phyloP scores from a whole-genome alignment of 2,888 invertebrate genomes.

The Agrilus cyanescens region DNA sequence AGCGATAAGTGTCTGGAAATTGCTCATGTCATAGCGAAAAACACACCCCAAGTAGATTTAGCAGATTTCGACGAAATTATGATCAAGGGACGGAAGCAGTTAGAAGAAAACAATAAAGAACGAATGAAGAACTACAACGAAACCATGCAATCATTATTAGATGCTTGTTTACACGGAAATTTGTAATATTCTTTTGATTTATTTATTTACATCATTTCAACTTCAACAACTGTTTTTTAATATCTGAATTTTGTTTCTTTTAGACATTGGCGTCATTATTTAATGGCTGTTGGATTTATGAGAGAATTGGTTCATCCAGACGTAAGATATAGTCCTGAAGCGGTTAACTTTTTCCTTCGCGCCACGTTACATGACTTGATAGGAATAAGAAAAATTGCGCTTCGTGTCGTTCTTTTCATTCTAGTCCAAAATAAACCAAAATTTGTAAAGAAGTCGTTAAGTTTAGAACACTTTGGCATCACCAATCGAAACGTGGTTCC shows the following conservation, averaged over 20 bases:
- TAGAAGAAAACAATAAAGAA: conserved; percentile 34
- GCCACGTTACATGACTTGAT: conserved; percentile 67
- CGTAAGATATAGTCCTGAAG: conserved; percentile 47
- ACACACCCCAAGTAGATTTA: conserved; percentile 31
- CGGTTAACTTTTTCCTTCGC: conserved; percentile 52
- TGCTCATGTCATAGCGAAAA: conserved; percentile 38
- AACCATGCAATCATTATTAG: conserved; percentile 39
- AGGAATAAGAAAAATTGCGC: conserved; percentile 61
- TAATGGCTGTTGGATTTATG: conserved; percentile 63
- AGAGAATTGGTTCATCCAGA: conserved; percentile 60
- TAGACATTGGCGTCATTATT: conserved; percentile 74
- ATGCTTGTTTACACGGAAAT: conserved; percentile 43
- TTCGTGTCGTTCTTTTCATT: conserved; percentile 48
- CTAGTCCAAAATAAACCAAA: conserved; percentile 61
- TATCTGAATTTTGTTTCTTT: conserved; percentile 14
- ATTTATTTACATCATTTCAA: not conserved
- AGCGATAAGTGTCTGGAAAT: conserved; percentile 39
- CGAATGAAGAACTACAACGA: conserved; percentile 42
- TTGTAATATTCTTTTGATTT: conserved; percentile 28
- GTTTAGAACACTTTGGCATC: conserved; percentile 33
- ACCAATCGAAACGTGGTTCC: conserved; percentile 21
- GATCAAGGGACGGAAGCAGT: conserved; percentile 28
- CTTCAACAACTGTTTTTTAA: too few relatives aligned
- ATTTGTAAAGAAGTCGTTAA: conserved; percentile 46
- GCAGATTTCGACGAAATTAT: conserved; percentile 32